Conservation (phyloP, 2,113 vertebrate genomes). For the Balaeniceps rex region DNA sequence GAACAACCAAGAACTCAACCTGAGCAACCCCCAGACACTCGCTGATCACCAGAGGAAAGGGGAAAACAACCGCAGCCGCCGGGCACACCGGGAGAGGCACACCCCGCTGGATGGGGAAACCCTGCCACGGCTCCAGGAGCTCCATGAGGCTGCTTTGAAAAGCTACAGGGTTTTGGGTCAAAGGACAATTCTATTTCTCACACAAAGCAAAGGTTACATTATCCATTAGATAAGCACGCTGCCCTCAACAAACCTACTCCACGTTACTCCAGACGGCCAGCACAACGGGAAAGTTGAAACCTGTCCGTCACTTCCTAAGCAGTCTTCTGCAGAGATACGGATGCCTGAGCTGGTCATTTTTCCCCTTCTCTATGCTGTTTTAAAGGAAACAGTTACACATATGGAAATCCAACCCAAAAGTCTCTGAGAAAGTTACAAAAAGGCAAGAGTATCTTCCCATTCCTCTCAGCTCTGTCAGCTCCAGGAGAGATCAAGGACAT, state of each 20-base stretch:
- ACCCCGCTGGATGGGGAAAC: too few species aligned
- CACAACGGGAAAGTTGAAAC: neutral
- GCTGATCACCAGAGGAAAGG: neutral
- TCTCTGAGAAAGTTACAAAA: neutral
- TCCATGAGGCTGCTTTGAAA: too few species aligned
- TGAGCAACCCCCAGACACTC: neutral
- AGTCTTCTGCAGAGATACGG: neutral
- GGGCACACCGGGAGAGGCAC: neutral
- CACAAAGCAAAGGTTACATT: neutral
- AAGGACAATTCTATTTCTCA: neutral
- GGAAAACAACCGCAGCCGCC: too few species aligned
- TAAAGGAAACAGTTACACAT: neutral
- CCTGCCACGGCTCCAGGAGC: neutral
- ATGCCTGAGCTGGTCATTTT: too few species aligned
- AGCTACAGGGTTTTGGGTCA: neutral
- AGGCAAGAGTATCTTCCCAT: neutral
- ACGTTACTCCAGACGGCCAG: neutral
- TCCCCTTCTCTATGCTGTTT: accelerated
- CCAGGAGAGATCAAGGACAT: neutral
- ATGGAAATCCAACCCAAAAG: neutral
- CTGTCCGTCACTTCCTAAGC: neutral
- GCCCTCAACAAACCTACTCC: neutral
- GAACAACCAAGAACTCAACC: neutral
- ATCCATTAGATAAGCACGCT: neutral
- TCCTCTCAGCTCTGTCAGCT: neutral